Conservation (phyloP, 2,888 invertebrate species). For the Acleris holmiana region DNA sequence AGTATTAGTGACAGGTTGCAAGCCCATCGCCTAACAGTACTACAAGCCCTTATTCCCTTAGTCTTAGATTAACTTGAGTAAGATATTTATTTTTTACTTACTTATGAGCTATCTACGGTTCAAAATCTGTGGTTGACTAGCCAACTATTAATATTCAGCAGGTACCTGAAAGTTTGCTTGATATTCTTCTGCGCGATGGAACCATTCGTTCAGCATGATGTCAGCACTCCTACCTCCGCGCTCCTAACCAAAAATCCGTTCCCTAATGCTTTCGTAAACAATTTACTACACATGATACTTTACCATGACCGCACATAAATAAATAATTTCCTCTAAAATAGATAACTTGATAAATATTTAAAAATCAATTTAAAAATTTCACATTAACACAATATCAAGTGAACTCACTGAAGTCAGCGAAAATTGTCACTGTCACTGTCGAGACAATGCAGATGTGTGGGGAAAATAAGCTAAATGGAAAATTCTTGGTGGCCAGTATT, state of each 20-base stretch:
- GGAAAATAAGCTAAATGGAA: constrained; percentile 15
- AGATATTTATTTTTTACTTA: too few relatives aligned
- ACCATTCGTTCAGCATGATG: constrained; percentile 83
- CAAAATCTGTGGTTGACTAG: neutral
- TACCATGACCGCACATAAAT: constrained; percentile 74
- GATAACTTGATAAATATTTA: constrained; percentile 77
- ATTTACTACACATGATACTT: constrained; percentile 79
- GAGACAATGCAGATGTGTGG: constrained; percentile 43
- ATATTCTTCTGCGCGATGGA: constrained; percentile 68
- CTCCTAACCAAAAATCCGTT: constrained; percentile 63
- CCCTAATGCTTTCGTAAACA: constrained; percentile 56
- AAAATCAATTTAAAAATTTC: constrained; percentile 79
- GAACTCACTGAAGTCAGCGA: constrained; percentile 62
- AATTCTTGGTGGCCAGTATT: constrained; percentile 26
- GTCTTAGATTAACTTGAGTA: too few relatives aligned
- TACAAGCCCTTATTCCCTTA: too few relatives aligned
- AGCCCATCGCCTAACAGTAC: too few relatives aligned
- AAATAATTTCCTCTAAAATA: constrained; percentile 83
- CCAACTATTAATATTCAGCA: neutral
- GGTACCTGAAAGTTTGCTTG: constrained; percentile 71
- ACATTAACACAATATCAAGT: constrained; percentile 68
- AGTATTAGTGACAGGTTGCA: too few relatives aligned
- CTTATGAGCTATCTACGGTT: too few relatives aligned
- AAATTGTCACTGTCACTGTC: constrained; percentile 47
- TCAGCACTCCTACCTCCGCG: constrained; percentile 58